Evolutionary conservation across 2,797 vertebrate species (phyloP).

Genomic region (Etheostoma nigrum): DNA sequence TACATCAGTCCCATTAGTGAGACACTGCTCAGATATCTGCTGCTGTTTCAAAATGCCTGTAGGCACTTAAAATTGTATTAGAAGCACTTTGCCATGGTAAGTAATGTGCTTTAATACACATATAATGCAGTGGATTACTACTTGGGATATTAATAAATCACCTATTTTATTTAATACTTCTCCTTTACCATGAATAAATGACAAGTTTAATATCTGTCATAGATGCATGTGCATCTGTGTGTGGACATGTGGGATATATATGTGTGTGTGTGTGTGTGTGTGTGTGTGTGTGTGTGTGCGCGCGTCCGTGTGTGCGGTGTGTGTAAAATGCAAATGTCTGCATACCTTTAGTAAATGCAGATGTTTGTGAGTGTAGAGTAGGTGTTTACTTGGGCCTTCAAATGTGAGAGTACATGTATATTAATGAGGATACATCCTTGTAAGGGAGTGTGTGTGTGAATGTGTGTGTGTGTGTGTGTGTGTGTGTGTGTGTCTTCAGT

Average conservation of each 20-base stretch:
- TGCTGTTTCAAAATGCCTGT: conserved; percentile 77
- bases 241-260: background rate
- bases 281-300: background rate
- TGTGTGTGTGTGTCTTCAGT: background rate
- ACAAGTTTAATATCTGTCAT: conserved; percentile 77
- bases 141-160: conserved; percentile 81
- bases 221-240: conserved; percentile 41
- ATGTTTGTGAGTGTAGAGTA: conserved; percentile 4
- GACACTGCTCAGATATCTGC: conserved; percentile 68
- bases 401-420: background rate
- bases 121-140: conserved; percentile 82
- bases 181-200: conserved; percentile 71
- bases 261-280: background rate
- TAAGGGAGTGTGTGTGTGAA: background rate
- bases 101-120: conserved; percentile 82
- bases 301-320: background rate
- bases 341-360: conserved; percentile 5
- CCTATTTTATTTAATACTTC: conserved; percentile 79
- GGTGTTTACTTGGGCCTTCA: background rate
- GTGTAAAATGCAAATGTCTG: background rate
- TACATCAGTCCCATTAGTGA: conserved; percentile 84
- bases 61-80: conserved; percentile 84
- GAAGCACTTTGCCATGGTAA: conserved; percentile 80
- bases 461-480: background rate
- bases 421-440: conserved; percentile 7